Evolutionary conservation across 2,797 vertebrate genomes (phyloP).

Genomic region (Gephyroberyx darwinii): DNA sequence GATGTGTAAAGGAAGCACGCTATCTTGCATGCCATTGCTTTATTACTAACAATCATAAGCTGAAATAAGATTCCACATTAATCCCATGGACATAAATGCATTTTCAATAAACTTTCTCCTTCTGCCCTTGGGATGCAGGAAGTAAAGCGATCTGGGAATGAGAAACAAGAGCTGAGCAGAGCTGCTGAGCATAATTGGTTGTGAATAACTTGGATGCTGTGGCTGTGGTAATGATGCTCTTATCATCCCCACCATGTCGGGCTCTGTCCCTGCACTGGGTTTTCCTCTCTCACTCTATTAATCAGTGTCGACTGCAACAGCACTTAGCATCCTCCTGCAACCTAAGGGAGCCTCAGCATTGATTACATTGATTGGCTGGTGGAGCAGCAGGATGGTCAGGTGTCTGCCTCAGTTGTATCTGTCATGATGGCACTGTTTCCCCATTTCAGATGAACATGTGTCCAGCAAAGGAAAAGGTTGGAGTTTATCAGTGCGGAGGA

Average conservation of each 20-base stretch:
- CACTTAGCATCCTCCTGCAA: conserved; percentile 50
- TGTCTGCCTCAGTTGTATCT: conserved; percentile 55
- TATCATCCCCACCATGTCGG: conserved; percentile 63
- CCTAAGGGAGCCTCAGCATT: conserved; percentile 57
- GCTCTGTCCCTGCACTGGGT: conserved; percentile 44
- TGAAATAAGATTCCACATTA: conserved; percentile 55
- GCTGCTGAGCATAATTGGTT: conserved; percentile 69
- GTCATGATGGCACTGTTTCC: conserved; percentile 38
- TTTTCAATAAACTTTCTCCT: conserved; percentile 64
- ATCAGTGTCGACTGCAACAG: conserved; percentile 64
- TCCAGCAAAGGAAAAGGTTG: conserved; percentile 48
- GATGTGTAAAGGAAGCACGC: neutral
- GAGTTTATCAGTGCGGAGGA: conserved; percentile 47
- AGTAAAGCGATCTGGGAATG: conserved; percentile 64
- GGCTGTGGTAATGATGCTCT: conserved; percentile 70
- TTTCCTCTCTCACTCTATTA: conserved; percentile 68
- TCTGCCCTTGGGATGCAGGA: conserved; percentile 58
- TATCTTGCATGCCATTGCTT: conserved; percentile 34
- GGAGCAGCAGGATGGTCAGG: conserved; percentile 56
- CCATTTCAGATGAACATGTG: conserved; percentile 58
- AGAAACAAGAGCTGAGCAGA: conserved; percentile 56
- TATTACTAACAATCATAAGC: conserved; percentile 50
- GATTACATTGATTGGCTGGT: conserved; percentile 63
- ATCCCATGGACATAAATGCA: conserved; percentile 63
- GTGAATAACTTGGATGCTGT: conserved; percentile 68